Evolutionary conservation across 2,888 invertebrate species (phyloP).

Genomic region (Lutraria lutraria): DNA sequence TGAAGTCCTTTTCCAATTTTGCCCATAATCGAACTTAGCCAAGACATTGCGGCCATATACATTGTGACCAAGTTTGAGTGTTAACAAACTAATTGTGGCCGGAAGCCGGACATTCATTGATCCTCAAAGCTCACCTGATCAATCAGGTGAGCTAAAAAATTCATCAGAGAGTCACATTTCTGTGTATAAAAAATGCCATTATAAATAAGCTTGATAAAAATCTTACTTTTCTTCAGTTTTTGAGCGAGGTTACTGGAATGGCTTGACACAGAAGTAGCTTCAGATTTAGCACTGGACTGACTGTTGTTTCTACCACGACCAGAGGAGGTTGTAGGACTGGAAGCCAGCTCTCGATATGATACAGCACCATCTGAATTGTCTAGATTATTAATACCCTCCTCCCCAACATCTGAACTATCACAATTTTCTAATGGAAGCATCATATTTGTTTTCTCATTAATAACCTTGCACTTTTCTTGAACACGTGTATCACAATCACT

Average conservation of each 20-base stretch:
- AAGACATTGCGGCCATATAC: too few species aligned
- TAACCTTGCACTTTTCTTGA: constrained; percentile 65
- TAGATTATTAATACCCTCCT: constrained; percentile 28
- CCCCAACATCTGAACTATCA: constrained; percentile 39
- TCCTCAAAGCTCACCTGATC: too few species aligned
- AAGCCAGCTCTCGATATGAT: constrained; percentile 57
- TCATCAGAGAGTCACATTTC: too few species aligned
- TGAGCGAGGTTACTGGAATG: constrained; percentile 68
- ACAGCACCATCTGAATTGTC: constrained; percentile 55
- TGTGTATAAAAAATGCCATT: too few species aligned
- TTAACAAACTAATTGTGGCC: too few species aligned
- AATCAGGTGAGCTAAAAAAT: too few species aligned
- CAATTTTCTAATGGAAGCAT: constrained; percentile 54
- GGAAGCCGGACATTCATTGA: too few species aligned
- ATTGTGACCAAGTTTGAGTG: too few species aligned
- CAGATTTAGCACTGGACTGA: constrained; percentile 16
- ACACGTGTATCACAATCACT: constrained; percentile 51
- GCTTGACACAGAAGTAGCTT: constrained; percentile 4
- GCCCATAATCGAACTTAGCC: too few species aligned
- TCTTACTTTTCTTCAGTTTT: constrained; percentile 80
- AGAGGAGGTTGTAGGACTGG: constrained; percentile 53
- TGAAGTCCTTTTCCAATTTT: too few species aligned
- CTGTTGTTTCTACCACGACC: constrained; percentile 4
- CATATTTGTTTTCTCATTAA: constrained; percentile 33
- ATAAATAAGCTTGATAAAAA: neutral